These are phyloP conservation scores for Enteromius argenteus DNA, from an alignment of 2,797 vertebrate genomes.

Conservation along the genomic window DNA sequence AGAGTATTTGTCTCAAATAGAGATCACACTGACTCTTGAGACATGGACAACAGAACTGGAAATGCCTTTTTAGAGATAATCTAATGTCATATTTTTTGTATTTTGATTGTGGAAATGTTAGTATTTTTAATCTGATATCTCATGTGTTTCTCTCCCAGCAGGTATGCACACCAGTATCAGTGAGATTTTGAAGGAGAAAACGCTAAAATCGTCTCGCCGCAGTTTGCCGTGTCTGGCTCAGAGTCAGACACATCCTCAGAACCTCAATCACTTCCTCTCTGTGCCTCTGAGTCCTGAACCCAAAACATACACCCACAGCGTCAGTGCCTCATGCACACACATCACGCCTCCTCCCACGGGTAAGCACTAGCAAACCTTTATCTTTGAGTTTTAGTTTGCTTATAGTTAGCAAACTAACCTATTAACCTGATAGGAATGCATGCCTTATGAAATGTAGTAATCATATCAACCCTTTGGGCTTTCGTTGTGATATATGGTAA, in stretches of 20 bases:
- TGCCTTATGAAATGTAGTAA: no score
- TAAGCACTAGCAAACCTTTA: slow-evolving; percentile 39
- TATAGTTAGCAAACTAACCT: no score
- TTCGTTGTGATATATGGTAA: neutral
- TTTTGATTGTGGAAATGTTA: neutral
- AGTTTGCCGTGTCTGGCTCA: slow-evolving; percentile 92
- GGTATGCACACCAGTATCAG: slow-evolving; percentile 98
- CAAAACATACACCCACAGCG: slow-evolving; percentile 70
- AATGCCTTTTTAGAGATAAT: neutral
- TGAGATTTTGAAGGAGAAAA: slow-evolving; percentile 92
- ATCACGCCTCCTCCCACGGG: slow-evolving; percentile 75
- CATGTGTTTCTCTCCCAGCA: slow-evolving; percentile 67
- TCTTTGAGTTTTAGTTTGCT: neutral
- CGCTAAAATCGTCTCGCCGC: slow-evolving; percentile 92
- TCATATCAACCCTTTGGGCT: neutral
- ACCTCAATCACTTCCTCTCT: slow-evolving; percentile 90
- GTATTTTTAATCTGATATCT: neutral
- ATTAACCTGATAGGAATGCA: neutral
- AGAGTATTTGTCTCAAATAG: slow-evolving; percentile 3
- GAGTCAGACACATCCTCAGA: slow-evolving; percentile 91
- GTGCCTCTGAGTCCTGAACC: slow-evolving; percentile 80
- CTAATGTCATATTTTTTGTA: neutral
- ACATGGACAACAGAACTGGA: neutral
- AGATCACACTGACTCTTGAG: neutral
- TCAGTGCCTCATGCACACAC: slow-evolving; percentile 81